Evolutionary conservation across 2,888 invertebrate species (phyloP).

Genomic region (Platycheirus albimanus): DNA sequence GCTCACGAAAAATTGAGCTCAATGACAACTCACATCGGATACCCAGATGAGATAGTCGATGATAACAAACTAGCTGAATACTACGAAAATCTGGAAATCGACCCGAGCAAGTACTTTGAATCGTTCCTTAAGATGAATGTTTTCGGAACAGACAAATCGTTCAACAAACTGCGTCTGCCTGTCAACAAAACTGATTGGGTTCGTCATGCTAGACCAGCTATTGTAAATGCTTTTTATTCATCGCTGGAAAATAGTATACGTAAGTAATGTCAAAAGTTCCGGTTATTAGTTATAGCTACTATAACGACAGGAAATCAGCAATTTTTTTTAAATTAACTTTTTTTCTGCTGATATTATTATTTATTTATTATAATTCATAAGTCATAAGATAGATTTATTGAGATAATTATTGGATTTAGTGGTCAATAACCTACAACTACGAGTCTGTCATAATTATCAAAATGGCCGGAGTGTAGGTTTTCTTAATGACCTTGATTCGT

Average conservation of each 20-base stretch:
- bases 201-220: constrained; percentile 91
- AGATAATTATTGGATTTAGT: constrained; percentile 19
- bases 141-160: constrained; percentile 91
- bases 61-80: constrained; percentile 91
- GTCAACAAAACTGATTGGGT: constrained; percentile 94
- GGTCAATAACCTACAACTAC: constrained; percentile 40
- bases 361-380: no score
- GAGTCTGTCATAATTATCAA: not conserved
- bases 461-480: not conserved
- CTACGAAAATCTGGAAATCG: constrained; percentile 89
- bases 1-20: constrained; percentile 91
- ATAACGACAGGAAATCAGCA: constrained; percentile 7
- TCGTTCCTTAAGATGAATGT: constrained; percentile 90
- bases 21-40: constrained; percentile 95
- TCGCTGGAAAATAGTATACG: constrained; percentile 94
- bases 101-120: constrained; percentile 88
- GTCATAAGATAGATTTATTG: constrained; percentile 12
- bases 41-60: constrained; percentile 94
- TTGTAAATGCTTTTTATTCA: constrained; percentile 94
- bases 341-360: not conserved
- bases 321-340: constrained; percentile 25
- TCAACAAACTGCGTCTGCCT: constrained; percentile 89
- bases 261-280: constrained; percentile 83
- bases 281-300: constrained; percentile 6
- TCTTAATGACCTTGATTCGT: not conserved